Percentiles rank a stretch among this genome's conserved stretches.
These are phyloP conservation scores for Scomber colias DNA, from an alignment of 2,113 vertebrate genomes.

Conservation along the genomic window DNA sequence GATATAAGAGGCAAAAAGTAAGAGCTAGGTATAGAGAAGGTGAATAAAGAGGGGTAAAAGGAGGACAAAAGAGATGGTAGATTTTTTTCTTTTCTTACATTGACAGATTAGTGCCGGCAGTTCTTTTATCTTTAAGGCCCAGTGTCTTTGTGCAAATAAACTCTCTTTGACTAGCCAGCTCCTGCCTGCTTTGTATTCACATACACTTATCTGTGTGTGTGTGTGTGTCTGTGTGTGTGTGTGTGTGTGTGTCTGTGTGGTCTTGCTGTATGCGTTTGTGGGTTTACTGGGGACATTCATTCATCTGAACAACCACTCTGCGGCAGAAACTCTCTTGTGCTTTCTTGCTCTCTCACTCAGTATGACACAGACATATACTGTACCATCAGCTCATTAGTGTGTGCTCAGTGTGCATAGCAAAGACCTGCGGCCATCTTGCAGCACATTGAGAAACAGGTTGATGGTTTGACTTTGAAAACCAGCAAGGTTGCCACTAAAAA, in stretches of 20 bases:
- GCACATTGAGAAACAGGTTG: conserved; percentile 60
- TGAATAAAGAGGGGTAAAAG: not conserved
- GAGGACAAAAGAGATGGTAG: no score
- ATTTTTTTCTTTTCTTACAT: not conserved
- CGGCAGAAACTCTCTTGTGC: conserved; percentile 41
- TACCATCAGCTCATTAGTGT: conserved; percentile 59
- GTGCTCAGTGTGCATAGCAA: conserved; percentile 57
- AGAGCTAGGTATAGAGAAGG: not conserved
- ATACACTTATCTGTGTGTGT: not conserved
- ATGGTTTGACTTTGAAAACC: conserved; percentile 63
- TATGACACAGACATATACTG: conserved; percentile 17
- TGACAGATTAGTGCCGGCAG: not conserved
- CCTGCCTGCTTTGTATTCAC: conserved; percentile 34
- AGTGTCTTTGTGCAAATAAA: conserved; percentile 28
- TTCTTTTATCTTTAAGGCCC: conserved; percentile 37
- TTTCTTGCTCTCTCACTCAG: not conserved
- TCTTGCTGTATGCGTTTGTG: not conserved
- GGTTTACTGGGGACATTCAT: conserved; percentile 33
- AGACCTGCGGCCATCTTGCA: conserved; percentile 49
- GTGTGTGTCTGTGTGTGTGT: not conserved
- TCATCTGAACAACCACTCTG: conserved; percentile 63
- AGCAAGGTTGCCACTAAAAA: conserved; percentile 2
- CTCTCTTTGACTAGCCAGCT: not conserved
- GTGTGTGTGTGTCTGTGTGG: not conserved
- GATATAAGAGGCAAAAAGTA: not conserved